Conservation (phyloP, 2,888 invertebrate genomes). For the Abscondita cerata region DNA sequence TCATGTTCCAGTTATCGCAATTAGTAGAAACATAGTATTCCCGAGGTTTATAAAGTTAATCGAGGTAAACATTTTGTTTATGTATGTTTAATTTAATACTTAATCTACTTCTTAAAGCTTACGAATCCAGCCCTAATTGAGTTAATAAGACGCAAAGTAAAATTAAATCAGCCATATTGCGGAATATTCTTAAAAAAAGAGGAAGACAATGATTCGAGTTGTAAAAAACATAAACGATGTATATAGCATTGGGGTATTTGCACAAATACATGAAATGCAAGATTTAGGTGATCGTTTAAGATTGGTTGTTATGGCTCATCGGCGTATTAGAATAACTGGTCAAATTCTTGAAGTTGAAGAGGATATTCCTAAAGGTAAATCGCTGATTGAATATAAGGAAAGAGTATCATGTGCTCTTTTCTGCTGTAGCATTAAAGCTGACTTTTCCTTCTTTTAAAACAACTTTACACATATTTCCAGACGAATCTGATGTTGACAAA, state of each 20-base stretch:
- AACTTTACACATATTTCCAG: slow-evolving; percentile 81
- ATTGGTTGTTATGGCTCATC: slow-evolving; percentile 93
- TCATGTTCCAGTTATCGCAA: slow-evolving; percentile 93
- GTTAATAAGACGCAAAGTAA: slow-evolving; percentile 90
- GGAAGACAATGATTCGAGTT: slow-evolving; percentile 82
- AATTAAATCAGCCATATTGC: slow-evolving; percentile 95
- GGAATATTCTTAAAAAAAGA: slow-evolving; percentile 95
- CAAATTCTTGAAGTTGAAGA: slow-evolving; percentile 79
- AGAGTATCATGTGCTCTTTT: slow-evolving; percentile 28
- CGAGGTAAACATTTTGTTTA: slow-evolving; percentile 69
- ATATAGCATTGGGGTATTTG: slow-evolving; percentile 92
- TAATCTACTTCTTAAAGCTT: slow-evolving; percentile 64
- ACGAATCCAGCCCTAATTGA: slow-evolving; percentile 88
- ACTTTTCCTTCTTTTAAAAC: slow-evolving; percentile 85
- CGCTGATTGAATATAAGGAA: not conserved
- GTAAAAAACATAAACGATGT: slow-evolving; percentile 86
- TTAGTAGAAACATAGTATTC: slow-evolving; percentile 94
- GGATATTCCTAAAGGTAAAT: slow-evolving; percentile 58
- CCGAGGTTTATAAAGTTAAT: slow-evolving; percentile 98
- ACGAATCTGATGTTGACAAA: slow-evolving; percentile 71
- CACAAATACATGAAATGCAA: slow-evolving; percentile 97
- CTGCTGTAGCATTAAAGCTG: slow-evolving; percentile 73
- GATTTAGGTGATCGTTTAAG: slow-evolving; percentile 90
- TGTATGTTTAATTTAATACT: too few species aligned
- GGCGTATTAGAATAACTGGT: slow-evolving; percentile 82